These are phyloP conservation scores for Allygus modestus DNA, from an alignment of 2,888 invertebrate genomes.

Conservation along the genomic window DNA sequence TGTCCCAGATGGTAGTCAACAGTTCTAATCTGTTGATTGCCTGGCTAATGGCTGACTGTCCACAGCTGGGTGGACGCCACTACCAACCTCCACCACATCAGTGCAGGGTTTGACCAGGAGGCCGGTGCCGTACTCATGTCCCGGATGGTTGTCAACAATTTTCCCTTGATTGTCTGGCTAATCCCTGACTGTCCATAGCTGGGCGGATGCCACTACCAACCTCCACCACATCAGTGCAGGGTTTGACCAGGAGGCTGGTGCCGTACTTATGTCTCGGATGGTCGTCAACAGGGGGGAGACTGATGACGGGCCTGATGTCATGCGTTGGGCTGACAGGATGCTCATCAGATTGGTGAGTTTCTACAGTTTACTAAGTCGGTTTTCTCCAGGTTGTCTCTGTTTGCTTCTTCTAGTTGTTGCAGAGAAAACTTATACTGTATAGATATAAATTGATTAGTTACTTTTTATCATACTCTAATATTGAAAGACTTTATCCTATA, in stretches of 20 bases:
- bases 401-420: too few relatives aligned
- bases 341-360: conserved; percentile 95
- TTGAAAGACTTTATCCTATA: too few relatives aligned
- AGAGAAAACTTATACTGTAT: too few relatives aligned
- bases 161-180: too few relatives aligned
- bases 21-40: too few relatives aligned
- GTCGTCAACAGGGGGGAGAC: conserved; percentile 97
- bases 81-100: conserved; percentile 92
- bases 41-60: too few relatives aligned
- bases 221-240: conserved; percentile 95
- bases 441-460: too few relatives aligned
- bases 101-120: conserved; percentile 98
- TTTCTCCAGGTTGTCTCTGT: too few relatives aligned
- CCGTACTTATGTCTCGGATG: conserved; percentile 97
- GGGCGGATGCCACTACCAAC: conserved; percentile 96
- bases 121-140: conserved; percentile 98
- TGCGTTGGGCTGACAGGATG: conserved; percentile 99
- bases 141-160: conserved; percentile 95
- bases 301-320: conserved; percentile 97
- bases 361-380: background rate
- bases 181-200: conserved; percentile 77
- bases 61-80: conserved; percentile 96
- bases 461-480: too few relatives aligned
- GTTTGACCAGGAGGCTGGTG: conserved; percentile 99
- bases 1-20: conserved; percentile 98